Percentiles rank a stretch among this genome's conserved stretches.
Conservation (phyloP, 2,797 vertebrate species). For the Tokudaia muenninki region DNA sequence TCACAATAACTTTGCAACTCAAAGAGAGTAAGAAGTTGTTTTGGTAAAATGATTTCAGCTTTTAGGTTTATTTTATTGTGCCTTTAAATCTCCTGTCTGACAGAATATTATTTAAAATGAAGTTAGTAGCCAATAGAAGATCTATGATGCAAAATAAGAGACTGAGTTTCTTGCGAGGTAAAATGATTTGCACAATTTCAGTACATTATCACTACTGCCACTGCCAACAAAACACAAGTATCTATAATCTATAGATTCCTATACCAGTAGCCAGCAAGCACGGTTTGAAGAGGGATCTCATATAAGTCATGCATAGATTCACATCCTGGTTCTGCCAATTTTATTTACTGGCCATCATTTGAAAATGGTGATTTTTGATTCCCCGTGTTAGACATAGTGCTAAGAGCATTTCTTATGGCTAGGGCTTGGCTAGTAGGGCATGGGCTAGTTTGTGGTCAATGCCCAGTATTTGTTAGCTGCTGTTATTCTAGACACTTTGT, state of each 20-base stretch:
- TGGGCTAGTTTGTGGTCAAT: no score
- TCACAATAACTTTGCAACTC: conserved; percentile 1
- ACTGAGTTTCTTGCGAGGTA: not conserved
- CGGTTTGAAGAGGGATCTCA: not conserved
- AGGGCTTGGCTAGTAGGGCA: not conserved
- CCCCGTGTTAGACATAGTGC: not conserved
- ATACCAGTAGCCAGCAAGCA: not conserved
- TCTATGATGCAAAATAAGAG: not conserved
- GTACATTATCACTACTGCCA: not conserved
- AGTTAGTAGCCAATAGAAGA: conserved; percentile 63
- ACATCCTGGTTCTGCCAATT: not conserved
- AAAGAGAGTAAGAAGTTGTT: conserved; percentile 25
- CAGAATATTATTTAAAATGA: conserved; percentile 57
- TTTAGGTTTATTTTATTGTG: conserved; percentile 55
- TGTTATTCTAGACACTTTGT: not conserved
- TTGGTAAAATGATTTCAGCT: conserved; percentile 42
- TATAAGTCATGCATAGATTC: not conserved
- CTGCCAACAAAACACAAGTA: not conserved
- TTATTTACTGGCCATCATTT: not conserved
- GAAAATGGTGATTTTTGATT: not conserved
- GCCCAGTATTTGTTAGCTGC: not conserved
- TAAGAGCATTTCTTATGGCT: not conserved
- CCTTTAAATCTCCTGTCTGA: conserved; percentile 55
- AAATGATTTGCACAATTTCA: conserved; percentile 23
- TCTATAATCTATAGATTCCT: not conserved